Percentiles rank a stretch among this genome's conserved stretches.
These are phyloP conservation scores for Eulemur albifrons DNA, from an alignment of 2,797 vertebrate genomes.

Conservation along the genomic window DNA sequence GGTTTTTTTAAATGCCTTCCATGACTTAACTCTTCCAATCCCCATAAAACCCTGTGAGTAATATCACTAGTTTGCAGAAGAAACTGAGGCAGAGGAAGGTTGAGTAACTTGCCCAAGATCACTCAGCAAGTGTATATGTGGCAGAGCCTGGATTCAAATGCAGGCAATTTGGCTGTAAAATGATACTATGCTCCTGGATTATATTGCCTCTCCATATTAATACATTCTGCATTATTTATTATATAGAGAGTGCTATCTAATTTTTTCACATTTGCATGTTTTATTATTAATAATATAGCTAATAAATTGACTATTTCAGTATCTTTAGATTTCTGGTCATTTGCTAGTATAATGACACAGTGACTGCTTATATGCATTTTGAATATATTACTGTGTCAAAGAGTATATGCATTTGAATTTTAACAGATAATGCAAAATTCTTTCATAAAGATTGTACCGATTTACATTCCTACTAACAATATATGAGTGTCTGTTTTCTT, in stretches of 20 bases:
- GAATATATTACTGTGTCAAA: neutral
- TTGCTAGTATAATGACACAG: neutral
- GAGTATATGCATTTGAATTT: neutral
- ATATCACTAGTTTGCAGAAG: neutral
- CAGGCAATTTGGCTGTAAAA: neutral
- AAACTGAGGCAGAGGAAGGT: neutral
- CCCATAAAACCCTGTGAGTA: neutral
- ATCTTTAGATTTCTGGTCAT: neutral
- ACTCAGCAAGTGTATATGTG: neutral
- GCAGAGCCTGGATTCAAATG: neutral
- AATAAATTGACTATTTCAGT: neutral
- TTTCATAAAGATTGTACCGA: neutral
- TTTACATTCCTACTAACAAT: neutral
- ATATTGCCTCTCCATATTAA: neutral
- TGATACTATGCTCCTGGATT: neutral
- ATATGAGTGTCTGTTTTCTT: neutral
- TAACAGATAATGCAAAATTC: neutral
- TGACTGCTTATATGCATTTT: neutral
- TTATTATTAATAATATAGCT: neutral
- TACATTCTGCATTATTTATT: neutral
- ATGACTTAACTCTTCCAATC: neutral
- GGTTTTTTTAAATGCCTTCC: neutral
- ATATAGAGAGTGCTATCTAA: neutral
- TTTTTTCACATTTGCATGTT: constrained; percentile 10
- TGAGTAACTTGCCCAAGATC: neutral